Evolutionary conservation across 35 echinoderm and acorn worm species (phyloP).

Genomic region (Hemicentrotus pulcherrimus): DNA sequence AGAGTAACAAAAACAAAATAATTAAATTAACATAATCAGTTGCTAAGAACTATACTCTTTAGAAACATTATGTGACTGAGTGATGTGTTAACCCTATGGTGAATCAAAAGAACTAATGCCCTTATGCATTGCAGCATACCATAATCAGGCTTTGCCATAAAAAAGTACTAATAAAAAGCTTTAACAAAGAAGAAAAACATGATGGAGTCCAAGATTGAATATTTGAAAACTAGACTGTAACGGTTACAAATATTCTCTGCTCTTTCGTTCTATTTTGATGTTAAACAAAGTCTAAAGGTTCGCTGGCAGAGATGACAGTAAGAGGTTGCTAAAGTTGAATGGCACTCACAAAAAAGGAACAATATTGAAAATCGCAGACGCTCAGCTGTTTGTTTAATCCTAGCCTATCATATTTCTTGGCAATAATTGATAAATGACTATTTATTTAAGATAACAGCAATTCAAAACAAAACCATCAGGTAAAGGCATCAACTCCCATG

Average conservation of each 20-base stretch:
- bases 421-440: not conserved
- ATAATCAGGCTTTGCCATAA: not conserved
- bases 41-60: no score
- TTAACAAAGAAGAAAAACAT: not conserved
- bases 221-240: not conserved
- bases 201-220: not conserved
- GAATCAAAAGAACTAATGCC: no score
- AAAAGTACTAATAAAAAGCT: not conserved
- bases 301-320: not conserved
- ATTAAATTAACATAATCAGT: no score
- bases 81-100: no score
- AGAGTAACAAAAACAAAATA: no score
- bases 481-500: not conserved
- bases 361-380: not conserved
- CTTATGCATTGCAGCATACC: no score
- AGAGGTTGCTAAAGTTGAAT: not conserved
- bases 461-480: not conserved
- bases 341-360: not conserved
- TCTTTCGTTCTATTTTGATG: not conserved
- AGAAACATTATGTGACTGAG: no score
- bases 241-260: not conserved
- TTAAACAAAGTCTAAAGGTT: constrained; percentile 18
- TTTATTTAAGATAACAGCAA: not conserved
- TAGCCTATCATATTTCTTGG: not conserved
- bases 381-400: not conserved